Base-by-base conservation (phyloP, 2,797 vertebrate species). In the Hydrolagus colliei region DNA sequence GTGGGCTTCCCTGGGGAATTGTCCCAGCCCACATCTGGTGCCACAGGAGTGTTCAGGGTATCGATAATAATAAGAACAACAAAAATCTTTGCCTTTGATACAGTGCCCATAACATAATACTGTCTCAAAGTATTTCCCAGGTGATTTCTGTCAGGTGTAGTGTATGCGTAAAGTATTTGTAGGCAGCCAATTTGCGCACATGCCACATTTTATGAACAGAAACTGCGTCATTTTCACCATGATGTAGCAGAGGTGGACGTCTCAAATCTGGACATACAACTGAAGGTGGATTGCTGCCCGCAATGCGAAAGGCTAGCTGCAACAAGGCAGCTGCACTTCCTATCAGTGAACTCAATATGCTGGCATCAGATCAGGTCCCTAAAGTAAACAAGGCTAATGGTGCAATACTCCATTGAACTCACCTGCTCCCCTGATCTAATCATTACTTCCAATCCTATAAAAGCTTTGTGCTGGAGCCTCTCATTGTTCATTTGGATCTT, bases 371-470 rank as follows among this genome's bases (percentile, higher is more conserved):
- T 84, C 65, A 41, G 79, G 32, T 84, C 79, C 16, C 79, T 2
- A 41, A 67, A 67, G 79, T 68, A 84, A 52, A 84, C n/a, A 20
- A 32, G 79, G 32, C 65, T 71, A 84, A 71, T 84, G 61, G 65
- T 68, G 79, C 79, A 84, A 59, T 52, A 52, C 65, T 71, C 65
- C 65, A 32, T 84, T 41, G 65, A 84, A 84, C 27, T 52, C 71
- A 35, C 16, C 79, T 20, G 65, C 79, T 84, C 65, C 35, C 65
- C 67, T 84, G 67, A 84, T 71, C 65, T n/a, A 84, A 71, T 71
- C 65, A 71, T 84, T 84, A 84, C 79, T 52, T 84, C 41, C 41
- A 52, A 52, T 71, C 65, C 79, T n/a, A 84, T 84, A 84, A 84
- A 84, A 71, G 18, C 32, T 35, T 84, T 16, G 27, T 41, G 27